Conservation (phyloP, 2,113 vertebrate genomes). For the Xyrauchen texanus region DNA sequence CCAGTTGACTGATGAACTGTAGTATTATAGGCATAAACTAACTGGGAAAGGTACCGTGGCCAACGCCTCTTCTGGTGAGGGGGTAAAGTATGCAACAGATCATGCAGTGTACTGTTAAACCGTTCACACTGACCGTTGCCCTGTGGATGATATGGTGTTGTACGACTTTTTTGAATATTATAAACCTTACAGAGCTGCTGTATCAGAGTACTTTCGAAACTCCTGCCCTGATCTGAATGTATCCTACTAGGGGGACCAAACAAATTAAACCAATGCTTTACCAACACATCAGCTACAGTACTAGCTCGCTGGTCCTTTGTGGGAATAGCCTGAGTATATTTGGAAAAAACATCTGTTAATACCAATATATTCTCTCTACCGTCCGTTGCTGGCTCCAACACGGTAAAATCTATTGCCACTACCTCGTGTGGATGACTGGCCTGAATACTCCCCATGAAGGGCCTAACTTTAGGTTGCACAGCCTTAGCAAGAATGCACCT, state of each 20-base stretch:
- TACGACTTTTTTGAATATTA: not conserved
- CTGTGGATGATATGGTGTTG: not conserved
- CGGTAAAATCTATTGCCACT: too few species aligned
- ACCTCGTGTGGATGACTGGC: too few species aligned
- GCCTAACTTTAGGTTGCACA: not conserved
- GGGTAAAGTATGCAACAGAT: too few species aligned
- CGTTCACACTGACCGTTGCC: too few species aligned
- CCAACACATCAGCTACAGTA: not conserved
- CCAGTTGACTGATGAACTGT: constrained; percentile 15
- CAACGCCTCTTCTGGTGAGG: not conserved
- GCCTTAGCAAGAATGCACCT: constrained; percentile 32
- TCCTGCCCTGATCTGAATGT: constrained; percentile 6
- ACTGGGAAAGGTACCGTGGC: not conserved
- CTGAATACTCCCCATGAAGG: too few species aligned
- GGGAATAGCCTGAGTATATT: not conserved
- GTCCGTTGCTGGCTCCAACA: not conserved
- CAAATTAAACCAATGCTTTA: constrained; percentile 18
- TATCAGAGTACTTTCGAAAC: not conserved
- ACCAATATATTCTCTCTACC: not conserved
- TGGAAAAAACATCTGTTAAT: not conserved
- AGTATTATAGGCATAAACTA: not conserved
- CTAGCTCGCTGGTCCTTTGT: not conserved
- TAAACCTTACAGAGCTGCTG: constrained; percentile 9
- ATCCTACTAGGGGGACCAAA: not conserved
- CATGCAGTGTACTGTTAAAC: too few species aligned